Percentiles rank a stretch among this genome's conserved stretches.
Conservation (phyloP, 2,797 vertebrate genomes). For the Ctenopoma kingsleyae region DNA sequence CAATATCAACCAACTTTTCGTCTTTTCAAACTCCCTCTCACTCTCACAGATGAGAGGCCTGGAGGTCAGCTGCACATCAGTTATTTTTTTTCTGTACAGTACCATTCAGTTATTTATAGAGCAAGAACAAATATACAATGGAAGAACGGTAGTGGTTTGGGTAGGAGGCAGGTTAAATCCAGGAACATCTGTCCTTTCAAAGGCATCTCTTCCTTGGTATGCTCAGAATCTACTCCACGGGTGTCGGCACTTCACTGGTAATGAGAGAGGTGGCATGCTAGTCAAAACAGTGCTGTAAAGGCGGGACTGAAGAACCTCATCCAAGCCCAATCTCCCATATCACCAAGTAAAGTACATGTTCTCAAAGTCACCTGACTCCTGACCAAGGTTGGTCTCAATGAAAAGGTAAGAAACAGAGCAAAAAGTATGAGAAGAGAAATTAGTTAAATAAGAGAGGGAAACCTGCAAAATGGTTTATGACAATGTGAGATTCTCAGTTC, state of each 20-base stretch:
- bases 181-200: conserved; percentile 83
- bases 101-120: conserved; percentile 82
- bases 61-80: conserved; percentile 68
- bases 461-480: too few relatives aligned
- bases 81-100: conserved; percentile 67
- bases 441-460: too few relatives aligned
- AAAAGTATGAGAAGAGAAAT: conserved; percentile 25
- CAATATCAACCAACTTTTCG: conserved; percentile 50
- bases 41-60: conserved; percentile 58
- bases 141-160: conserved; percentile 67
- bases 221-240: conserved; percentile 86
- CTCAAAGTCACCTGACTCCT: conserved; percentile 54
- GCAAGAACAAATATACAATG: conserved; percentile 80
- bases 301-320: conserved; percentile 52
- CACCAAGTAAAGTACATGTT: conserved; percentile 40
- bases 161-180: conserved; percentile 67
- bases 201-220: conserved; percentile 80
- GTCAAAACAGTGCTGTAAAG: conserved; percentile 82
- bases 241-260: conserved; percentile 82
- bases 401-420: conserved; percentile 8
- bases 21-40: conserved; percentile 28
- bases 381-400: conserved; percentile 74
- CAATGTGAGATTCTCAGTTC: not conserved
- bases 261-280: conserved; percentile 85
- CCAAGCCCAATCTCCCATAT: conserved; percentile 57